phyloP scores from a whole-genome alignment of 2,888 invertebrate species.

The Lasioglossum leucozonium region DNA sequence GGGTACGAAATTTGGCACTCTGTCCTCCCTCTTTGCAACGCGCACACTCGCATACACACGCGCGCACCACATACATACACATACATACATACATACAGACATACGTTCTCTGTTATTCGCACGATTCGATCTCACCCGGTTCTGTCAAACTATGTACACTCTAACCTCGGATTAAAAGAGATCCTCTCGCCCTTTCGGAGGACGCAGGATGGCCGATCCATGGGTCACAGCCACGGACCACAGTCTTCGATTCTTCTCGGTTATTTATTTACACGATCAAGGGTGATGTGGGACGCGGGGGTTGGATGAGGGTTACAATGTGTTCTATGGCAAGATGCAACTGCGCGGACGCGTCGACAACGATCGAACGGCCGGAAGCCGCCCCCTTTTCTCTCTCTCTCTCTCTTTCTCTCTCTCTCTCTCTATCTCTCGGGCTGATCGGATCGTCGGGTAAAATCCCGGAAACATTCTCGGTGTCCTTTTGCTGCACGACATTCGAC shows the following conservation, averaged over 20 bases:
- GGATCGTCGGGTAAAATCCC: not conserved
- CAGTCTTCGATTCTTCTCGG: conserved; percentile 48
- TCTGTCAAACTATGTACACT: conserved; percentile 51
- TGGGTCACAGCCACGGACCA: conserved; percentile 29
- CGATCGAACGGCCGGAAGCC: conserved; percentile 12
- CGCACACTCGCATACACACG: not conserved
- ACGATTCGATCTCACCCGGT: not conserved
- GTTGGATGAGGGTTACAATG: conserved; percentile 32
- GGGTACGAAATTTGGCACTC: conserved; percentile 82
- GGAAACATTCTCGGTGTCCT: not conserved
- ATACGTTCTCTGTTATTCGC: conserved; percentile 16
- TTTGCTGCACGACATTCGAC: conserved; percentile 16
- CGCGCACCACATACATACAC: not conserved
- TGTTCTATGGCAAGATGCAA: conserved; percentile 73
- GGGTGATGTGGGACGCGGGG: conserved; percentile 37
- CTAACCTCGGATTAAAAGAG: conserved; percentile 24
- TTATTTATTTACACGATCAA: conserved; percentile 63
- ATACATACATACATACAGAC: conserved; percentile 13
- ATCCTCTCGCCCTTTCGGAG: conserved; percentile 27
- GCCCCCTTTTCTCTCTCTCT: conserved; percentile 1
- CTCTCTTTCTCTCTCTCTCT: not conserved
- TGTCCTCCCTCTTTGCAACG: conserved; percentile 40
- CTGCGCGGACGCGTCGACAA: conserved; percentile 46
- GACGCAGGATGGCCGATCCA: conserved; percentile 34
- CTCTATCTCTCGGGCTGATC: not conserved